Evolutionary conservation across 2,113 vertebrate species (phyloP).

Genomic region (Pterocles orientalis): DNA sequence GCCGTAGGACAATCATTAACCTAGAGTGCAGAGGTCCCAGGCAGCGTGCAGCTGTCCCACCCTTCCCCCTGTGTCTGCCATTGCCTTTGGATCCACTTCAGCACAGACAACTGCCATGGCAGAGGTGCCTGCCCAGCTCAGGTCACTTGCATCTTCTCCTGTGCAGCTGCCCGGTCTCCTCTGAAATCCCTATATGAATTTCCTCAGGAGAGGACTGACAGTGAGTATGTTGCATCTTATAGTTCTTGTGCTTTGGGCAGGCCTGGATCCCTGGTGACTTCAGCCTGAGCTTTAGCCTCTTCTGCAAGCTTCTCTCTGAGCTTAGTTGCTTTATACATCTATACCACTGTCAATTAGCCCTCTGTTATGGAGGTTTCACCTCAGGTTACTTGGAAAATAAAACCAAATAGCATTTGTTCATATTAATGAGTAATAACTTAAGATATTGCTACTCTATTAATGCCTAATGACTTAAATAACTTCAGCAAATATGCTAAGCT

Average conservation of each 20-base stretch:
- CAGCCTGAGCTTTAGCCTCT: background rate
- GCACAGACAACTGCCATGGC: background rate
- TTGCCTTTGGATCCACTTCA: background rate
- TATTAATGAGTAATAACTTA: constrained; percentile 65
- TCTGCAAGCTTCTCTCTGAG: background rate
- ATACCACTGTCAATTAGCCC: background rate
- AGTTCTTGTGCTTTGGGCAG: background rate
- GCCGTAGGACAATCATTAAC: background rate
- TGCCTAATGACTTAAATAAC: constrained; percentile 37
- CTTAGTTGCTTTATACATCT: background rate
- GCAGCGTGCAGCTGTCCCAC: fast-evolving
- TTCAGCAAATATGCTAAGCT: constrained; percentile 4
- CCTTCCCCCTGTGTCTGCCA: background rate
- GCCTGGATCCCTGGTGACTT: background rate
- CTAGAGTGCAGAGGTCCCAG: background rate
- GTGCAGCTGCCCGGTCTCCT: background rate
- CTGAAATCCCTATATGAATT: fast-evolving
- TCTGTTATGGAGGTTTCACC: background rate
- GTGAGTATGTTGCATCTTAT: background rate
- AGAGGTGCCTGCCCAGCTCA: background rate
- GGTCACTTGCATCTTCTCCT: background rate
- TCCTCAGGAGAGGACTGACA: background rate
- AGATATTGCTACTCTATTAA: constrained; percentile 6
- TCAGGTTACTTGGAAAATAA: constrained; percentile 45
- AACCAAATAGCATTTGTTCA: background rate